These are phyloP conservation scores for Ardeotis arabs DNA, from an alignment of 2,113 vertebrate genomes.

Conservation along the genomic window DNA sequence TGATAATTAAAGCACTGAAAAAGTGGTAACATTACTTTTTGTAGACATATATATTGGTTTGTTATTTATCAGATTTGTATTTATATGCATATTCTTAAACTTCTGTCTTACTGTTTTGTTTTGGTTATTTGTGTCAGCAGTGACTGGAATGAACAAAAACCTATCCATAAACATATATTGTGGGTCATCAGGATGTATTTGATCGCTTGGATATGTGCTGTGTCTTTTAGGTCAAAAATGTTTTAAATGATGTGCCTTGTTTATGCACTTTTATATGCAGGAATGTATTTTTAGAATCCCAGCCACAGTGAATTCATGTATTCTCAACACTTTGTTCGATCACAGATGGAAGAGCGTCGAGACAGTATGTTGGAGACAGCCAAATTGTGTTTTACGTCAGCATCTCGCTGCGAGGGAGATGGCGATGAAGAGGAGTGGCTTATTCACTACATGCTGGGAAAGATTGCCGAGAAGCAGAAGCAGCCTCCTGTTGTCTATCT, in stretches of 20 bases:
- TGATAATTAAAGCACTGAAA: background rate
- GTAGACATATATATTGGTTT: background rate
- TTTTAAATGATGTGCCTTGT: background rate
- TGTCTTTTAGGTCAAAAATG: background rate
- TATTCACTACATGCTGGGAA: conserved; percentile 99
- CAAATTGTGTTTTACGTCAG: conserved; percentile 88
- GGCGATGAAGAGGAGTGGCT: conserved; percentile 98
- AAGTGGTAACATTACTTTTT: background rate
- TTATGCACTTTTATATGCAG: background rate
- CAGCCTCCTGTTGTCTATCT: conserved; percentile 85
- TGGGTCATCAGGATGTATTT: background rate
- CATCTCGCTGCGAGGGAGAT: conserved; percentile 89
- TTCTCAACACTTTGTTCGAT: background rate
- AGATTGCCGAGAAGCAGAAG: conserved; percentile 94
- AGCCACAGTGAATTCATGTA: background rate
- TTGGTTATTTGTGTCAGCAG: background rate
- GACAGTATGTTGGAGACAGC: conserved; percentile 93
- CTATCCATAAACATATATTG: background rate
- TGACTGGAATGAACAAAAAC: background rate
- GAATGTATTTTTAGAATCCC: background rate
- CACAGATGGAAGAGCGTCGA: conserved; percentile 90
- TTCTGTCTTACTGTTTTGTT: background rate
- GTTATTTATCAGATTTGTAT: background rate
- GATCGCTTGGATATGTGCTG: background rate
- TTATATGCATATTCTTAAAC: background rate